Evolutionary conservation across 2,888 invertebrate genomes (phyloP).

Genomic region (Germaria angustata): DNA sequence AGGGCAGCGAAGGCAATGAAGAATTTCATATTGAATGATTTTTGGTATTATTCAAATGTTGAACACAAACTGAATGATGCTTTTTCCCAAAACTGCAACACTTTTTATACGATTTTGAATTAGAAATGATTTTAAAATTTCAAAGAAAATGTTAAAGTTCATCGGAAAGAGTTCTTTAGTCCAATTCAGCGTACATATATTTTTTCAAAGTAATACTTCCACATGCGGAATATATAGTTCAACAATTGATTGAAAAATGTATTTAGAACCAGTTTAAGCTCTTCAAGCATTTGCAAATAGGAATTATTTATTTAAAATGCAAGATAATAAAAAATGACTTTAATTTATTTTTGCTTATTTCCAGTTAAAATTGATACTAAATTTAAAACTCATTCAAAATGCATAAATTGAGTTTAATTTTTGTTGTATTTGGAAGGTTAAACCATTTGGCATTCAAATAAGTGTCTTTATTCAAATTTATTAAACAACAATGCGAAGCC

Average conservation of each 20-base stretch:
- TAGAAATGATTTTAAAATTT: background rate
- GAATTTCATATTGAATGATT: constrained; percentile 65
- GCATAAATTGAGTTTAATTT: background rate
- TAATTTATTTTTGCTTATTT: background rate
- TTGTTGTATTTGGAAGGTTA: background rate
- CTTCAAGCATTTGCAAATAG: background rate
- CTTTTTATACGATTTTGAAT: constrained; percentile 48
- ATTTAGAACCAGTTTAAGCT: background rate
- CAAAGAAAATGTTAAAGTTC: constrained; percentile 33
- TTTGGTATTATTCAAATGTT: constrained; percentile 47
- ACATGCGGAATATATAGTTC: background rate
- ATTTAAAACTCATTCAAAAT: background rate
- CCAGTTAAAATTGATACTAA: background rate
- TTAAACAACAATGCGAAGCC: no score
- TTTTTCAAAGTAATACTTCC: background rate
- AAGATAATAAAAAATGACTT: background rate
- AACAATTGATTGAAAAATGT: background rate
- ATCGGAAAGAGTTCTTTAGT: background rate
- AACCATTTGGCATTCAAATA: background rate
- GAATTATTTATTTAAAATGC: background rate
- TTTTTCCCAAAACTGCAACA: background rate
- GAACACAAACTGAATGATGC: constrained; percentile 53
- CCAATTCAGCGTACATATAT: no score
- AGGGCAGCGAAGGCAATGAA: constrained; percentile 71
- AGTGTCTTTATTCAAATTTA: no score